Evolutionary conservation across 2,113 vertebrate genomes (phyloP), one percentile per base, ranked within the genome.

Genomic region (Calypte anna): DNA sequence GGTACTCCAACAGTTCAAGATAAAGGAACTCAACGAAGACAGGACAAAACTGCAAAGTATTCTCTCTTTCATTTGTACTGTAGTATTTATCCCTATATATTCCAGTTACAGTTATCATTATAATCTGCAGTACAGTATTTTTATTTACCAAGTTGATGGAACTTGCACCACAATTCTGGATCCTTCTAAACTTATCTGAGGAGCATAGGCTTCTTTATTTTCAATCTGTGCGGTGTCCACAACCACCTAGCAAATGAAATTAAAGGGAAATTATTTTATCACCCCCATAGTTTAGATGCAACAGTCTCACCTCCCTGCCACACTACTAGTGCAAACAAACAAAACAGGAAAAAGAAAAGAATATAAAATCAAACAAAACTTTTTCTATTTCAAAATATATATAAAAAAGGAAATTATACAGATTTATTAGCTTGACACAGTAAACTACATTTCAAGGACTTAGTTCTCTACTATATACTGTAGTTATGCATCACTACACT

Each of bases 141-240:
- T 84, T 92, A 96, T 17, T 98, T 98, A 99, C 99, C 99, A 99
- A 86, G 99, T 99, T 72, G 99, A 99, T 8, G 99, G 99, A 90
- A 99, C 99, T 97, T 99, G 99, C 93, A 99, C 99, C 93, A 99
- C 98, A 48, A 99, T 98, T 95, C 97, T 99, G 89, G 98, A 98
- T 75, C 99, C 99, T 98, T 99, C 99, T 93, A 99, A 97, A 96
- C 98, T 99, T 96, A 99, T 99, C 93, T 99, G 99, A 53, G 99
- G 99, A 75, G 99, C 99, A 15, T 99, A 99, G 14, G 99, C 99
- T 98, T 99, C 99, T 97, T 99, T 99, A 97, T 99, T 99, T 97
- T 99, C 99, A 88, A 99, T 99, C 97, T 99, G 99, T 82, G 99
- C 99, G 2, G 99, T 99, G 93, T 99, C 99, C 75, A 99, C 99